phyloP scores from a whole-genome alignment of 1,140 invertebrate species.

The Coelopa frigida region DNA sequence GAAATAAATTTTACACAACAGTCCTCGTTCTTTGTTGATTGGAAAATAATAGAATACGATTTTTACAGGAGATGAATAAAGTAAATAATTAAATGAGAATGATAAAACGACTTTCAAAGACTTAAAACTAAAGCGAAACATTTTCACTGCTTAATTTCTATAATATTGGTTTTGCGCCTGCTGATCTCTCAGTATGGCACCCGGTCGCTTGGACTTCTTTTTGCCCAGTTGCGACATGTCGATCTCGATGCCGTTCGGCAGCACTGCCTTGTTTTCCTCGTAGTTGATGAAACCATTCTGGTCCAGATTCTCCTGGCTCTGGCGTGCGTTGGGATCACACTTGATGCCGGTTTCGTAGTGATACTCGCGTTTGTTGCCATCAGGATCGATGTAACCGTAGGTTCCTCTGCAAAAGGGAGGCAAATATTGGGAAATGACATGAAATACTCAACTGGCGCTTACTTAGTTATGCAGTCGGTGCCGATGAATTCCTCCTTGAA shows the following conservation, averaged over 20 bases:
- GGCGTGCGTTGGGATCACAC: slow-evolving; percentile 56
- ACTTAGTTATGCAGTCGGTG: slow-evolving; percentile 64
- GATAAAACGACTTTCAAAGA: no score
- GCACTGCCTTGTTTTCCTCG: slow-evolving; percentile 60
- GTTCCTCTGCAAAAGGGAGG: slow-evolving; percentile 59
- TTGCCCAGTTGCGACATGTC: slow-evolving; percentile 62
- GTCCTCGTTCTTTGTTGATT: no score
- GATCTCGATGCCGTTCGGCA: slow-evolving; percentile 62
- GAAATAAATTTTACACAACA: no score
- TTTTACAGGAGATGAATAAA: no score
- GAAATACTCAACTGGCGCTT: slow-evolving; percentile 8
- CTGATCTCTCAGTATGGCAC: no score
- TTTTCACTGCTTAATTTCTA: no score
- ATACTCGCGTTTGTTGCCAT: slow-evolving; percentile 64
- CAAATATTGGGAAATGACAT: neutral
- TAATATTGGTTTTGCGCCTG: no score
- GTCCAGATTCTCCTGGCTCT: slow-evolving; percentile 54
- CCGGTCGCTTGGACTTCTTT: slow-evolving; percentile 58
- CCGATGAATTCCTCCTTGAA: slow-evolving; percentile 79
- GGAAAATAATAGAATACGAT: no score
- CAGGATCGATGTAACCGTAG: slow-evolving; percentile 76
- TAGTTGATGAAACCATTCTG: slow-evolving; percentile 65
- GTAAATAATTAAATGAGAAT: no score
- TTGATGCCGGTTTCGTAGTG: slow-evolving; percentile 64
- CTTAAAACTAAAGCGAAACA: no score